Percentiles rank a stretch among this genome's conserved stretches.
These are phyloP conservation scores for Aquatica leii DNA, from an alignment of 2,888 invertebrate genomes.

Conservation along the genomic window DNA sequence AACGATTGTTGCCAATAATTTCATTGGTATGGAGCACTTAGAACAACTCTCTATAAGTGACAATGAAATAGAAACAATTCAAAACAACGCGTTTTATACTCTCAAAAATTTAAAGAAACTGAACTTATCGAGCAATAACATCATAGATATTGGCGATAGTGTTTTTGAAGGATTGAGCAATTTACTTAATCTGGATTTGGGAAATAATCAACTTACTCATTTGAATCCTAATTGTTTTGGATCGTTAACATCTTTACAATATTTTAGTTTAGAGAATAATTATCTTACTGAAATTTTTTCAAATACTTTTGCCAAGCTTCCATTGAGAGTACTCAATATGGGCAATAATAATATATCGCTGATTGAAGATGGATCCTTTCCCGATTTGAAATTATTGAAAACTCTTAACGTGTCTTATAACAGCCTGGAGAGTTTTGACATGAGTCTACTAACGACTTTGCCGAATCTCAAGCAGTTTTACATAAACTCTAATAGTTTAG, in stretches of 20 bases:
- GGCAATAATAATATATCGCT: neutral
- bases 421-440: neutral
- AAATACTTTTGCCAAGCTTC: neutral
- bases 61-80: neutral
- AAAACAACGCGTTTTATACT: neutral
- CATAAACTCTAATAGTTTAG: neutral
- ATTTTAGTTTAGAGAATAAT: neutral
- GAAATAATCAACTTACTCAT: neutral
- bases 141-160: neutral
- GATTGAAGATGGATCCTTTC: constrained; percentile 2
- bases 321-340: neutral
- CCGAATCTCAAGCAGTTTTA: neutral
- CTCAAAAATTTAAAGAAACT: neutral
- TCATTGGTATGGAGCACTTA: neutral
- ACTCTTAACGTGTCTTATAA: constrained; percentile 6
- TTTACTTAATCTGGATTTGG: neutral
- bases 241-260: neutral
- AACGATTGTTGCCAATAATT: neutral
- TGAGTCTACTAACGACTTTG: neutral
- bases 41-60: neutral
- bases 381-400: neutral
- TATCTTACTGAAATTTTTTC: neutral
- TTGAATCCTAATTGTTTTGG: neutral
- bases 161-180: neutral
- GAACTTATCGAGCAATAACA: neutral